These are phyloP conservation scores for Ataeniobius toweri DNA, from an alignment of 2,797 vertebrate genomes.

Conservation along the genomic window DNA sequence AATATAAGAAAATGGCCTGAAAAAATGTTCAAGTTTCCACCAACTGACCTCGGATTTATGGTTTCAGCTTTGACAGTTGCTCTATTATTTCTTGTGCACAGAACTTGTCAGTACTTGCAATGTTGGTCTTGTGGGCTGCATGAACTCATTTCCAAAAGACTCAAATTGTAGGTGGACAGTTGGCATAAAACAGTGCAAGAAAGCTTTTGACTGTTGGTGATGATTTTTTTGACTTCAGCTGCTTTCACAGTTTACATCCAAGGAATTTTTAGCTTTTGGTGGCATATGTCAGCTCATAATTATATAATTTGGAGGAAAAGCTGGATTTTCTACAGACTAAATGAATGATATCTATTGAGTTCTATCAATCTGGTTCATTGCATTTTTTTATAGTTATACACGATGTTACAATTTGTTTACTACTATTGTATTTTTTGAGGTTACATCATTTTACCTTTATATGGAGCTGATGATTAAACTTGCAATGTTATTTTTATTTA, in stretches of 20 bases:
- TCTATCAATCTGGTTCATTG: neutral
- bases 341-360: neutral
- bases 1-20: constrained; percentile 9
- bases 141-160: constrained; percentile 23
- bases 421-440: neutral
- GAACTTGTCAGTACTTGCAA: constrained; percentile 14
- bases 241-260: neutral
- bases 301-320: neutral
- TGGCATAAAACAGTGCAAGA: constrained; percentile 33
- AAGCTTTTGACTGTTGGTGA: constrained; percentile 48
- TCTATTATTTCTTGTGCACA: neutral
- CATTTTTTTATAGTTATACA: neutral
- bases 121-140: constrained; percentile 13
- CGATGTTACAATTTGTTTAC: neutral
- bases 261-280: neutral
- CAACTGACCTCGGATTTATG: constrained; percentile 14
- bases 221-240: constrained; percentile 24
- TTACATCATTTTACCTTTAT: neutral
- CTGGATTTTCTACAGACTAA: neutral
- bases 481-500: too few relatives aligned
- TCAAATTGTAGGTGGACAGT: constrained; percentile 29
- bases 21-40: constrained; percentile 4
- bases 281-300: neutral
- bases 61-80: neutral
- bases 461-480: neutral